phyloP scores from a whole-genome alignment of 53 echinoderm and acorn worm species.

The Paracentrotus lividus region DNA sequence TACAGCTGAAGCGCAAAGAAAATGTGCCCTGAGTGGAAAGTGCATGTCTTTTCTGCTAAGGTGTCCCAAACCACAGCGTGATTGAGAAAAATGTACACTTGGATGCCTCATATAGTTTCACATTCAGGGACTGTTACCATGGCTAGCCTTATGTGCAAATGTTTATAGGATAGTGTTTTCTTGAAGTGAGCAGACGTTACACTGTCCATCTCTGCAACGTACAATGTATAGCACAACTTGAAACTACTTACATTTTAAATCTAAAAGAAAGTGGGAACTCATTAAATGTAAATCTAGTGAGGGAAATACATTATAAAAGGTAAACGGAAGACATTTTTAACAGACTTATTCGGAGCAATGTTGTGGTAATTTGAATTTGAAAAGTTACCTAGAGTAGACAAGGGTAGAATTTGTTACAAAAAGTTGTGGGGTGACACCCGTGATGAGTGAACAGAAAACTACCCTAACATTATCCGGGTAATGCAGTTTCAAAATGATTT shows the following conservation, averaged over 20 bases:
- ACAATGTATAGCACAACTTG: not conserved
- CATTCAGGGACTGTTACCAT: not conserved
- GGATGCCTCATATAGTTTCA: slow-evolving; percentile 1
- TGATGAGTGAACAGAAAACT: no score
- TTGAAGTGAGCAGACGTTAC: not conserved
- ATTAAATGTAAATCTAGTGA: not conserved
- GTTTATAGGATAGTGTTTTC: not conserved
- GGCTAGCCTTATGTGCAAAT: no score
- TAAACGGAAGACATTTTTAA: no score
- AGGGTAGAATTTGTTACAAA: no score
- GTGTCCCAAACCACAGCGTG: slow-evolving; percentile 32
- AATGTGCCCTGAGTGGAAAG: slow-evolving; percentile 46
- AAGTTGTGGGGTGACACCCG: no score
- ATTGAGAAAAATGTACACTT: slow-evolving; percentile 42
- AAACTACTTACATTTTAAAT: not conserved
- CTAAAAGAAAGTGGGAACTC: not conserved
- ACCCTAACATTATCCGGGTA: no score
- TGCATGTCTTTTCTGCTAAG: slow-evolving; percentile 33
- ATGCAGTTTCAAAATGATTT: no score
- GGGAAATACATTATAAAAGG: not conserved
- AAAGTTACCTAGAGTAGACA: no score
- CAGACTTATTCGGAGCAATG: no score
- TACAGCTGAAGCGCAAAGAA: slow-evolving; percentile 40
- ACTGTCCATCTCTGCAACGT: not conserved
- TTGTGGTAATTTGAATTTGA: no score